Evolutionary conservation across 1,140 invertebrate genomes (phyloP).

Genomic region (Cyrtorhinus lividipennis): DNA sequence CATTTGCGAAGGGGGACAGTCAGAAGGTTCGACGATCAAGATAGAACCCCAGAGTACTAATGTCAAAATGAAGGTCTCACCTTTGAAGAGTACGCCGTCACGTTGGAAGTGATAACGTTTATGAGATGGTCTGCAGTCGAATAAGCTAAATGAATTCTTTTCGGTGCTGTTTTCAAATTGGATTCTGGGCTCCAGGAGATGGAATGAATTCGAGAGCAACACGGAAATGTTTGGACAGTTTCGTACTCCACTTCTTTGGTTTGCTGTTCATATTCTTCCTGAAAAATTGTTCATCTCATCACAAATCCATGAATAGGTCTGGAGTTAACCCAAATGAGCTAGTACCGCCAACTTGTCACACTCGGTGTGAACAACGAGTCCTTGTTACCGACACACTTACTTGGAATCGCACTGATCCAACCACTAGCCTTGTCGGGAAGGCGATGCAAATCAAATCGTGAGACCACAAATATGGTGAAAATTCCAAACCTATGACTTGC

Average conservation of each 20-base stretch:
- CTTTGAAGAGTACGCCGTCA: conserved; percentile 29
- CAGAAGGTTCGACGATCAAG: too few species aligned
- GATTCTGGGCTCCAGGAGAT: conserved; percentile 46
- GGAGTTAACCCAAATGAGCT: too few species aligned
- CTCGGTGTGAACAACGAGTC: too few species aligned
- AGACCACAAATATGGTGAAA: conserved; percentile 38
- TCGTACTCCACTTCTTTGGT: conserved; percentile 24
- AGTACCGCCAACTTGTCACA: too few species aligned
- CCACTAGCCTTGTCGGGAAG: conserved; percentile 31
- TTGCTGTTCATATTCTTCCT: conserved; percentile 25
- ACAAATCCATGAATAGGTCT: too few species aligned
- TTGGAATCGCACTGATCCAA: conserved; percentile 35
- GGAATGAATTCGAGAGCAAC: conserved; percentile 36
- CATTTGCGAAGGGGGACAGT: too few species aligned
- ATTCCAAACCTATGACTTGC: conserved; percentile 33
- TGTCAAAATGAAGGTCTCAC: too few species aligned
- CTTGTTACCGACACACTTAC: too few species aligned
- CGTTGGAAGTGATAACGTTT: conserved; percentile 30
- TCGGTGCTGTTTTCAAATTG: conserved; percentile 41
- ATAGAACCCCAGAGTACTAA: too few species aligned
- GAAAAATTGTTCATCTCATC: background rate
- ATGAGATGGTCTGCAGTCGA: conserved; percentile 42
- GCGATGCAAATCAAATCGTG: conserved; percentile 36
- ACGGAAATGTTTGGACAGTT: conserved; percentile 33
- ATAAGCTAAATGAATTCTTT: conserved; percentile 39